Evolutionary conservation across 2,113 vertebrate species (phyloP), one percentile per base, ranked within the genome.

Genomic region (Sinocyclocheilus rhinocerous): DNA sequence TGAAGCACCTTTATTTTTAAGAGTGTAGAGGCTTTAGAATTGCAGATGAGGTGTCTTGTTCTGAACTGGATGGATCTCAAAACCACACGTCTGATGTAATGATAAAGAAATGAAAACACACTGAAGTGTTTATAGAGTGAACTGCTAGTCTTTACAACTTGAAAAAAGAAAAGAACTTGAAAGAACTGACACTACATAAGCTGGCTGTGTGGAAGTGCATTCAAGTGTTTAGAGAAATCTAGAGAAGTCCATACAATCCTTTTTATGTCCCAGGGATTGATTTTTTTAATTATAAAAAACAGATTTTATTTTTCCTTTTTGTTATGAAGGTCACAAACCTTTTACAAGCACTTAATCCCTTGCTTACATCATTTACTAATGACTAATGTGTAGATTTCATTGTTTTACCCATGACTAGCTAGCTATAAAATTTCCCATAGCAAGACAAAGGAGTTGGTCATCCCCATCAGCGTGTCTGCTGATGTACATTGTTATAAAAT

Each of bases 81-180:
- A 42, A 86, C 76, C 76, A 81, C n/a, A 84, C 11, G 22, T 79
- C 45, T 81, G 65, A 81, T 86, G 42, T 33, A 83, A 83, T 70
- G 22, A 76, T 26, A 65, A 86, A 63, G 36, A 77, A 75, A 69
- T 72, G 42, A 81, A 48, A 52, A 52, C 79, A 88, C 61, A 12
- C 70, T 83, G 7, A 22, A 72, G 61, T 79, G 76, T 86, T 88
- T 82, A 52, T 26, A 59, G 4, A n/a, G 10, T 76, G 81, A 52
- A 81, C 2, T 45, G 16, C 63, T 33, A 26, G 16, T 77, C 67
- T 83, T 83, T 9, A 48, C 63, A 5, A 50, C 63, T 81, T 48
- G 15, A 39, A 83, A 18, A 83, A n/a, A 36, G 24, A 11, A 83
- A n/a, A 24, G 2, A 80, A 70, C 29, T 36, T 70, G 26, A 70